A percentile compares a stretch with the other conserved stretches of the same genome.
These are phyloP conservation scores for Lordiphosa collinella DNA, from an alignment of 1,140 invertebrate species.

Conservation along the genomic window DNA sequence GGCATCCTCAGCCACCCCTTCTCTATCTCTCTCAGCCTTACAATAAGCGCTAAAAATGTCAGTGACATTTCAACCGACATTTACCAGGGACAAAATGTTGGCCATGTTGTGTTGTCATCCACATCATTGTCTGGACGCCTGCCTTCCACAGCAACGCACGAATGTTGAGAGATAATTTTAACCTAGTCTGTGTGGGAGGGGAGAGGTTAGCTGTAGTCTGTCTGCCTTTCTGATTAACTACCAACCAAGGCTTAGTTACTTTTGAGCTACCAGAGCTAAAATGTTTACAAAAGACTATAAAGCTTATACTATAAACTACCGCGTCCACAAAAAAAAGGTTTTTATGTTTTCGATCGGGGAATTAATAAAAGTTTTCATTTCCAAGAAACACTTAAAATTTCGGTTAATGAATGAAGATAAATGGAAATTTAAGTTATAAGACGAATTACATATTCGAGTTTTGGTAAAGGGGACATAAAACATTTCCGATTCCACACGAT, in stretches of 20 bases:
- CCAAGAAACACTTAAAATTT: too few relatives aligned
- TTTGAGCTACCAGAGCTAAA: not conserved
- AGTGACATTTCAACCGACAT: slow-evolving; percentile 39
- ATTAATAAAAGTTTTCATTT: too few relatives aligned
- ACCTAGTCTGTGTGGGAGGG: not conserved
- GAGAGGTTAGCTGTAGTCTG: too few relatives aligned
- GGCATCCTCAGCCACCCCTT: not conserved
- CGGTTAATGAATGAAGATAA: too few relatives aligned
- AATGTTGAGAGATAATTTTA: slow-evolving; percentile 17
- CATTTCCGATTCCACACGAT: too few relatives aligned
- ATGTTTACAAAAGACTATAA: too few relatives aligned
- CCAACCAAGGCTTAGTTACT: too few relatives aligned
- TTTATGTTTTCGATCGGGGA: too few relatives aligned
- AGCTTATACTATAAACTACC: too few relatives aligned
- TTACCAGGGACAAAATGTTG: slow-evolving; percentile 6
- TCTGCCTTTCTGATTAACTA: not conserved
- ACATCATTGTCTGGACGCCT: slow-evolving; percentile 4
- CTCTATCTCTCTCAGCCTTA: not conserved
- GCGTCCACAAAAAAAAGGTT: not conserved
- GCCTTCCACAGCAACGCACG: not conserved
- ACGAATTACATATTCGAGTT: too few relatives aligned
- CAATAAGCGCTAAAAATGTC: slow-evolving; percentile 39
- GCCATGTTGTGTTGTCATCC: slow-evolving; percentile 2
- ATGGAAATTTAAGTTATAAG: too few relatives aligned
- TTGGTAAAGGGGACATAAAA: too few relatives aligned